Evolutionary conservation across 2,113 vertebrate species (phyloP), one percentile per base, ranked within the genome.

Genomic region (Trematocara variabile): DNA sequence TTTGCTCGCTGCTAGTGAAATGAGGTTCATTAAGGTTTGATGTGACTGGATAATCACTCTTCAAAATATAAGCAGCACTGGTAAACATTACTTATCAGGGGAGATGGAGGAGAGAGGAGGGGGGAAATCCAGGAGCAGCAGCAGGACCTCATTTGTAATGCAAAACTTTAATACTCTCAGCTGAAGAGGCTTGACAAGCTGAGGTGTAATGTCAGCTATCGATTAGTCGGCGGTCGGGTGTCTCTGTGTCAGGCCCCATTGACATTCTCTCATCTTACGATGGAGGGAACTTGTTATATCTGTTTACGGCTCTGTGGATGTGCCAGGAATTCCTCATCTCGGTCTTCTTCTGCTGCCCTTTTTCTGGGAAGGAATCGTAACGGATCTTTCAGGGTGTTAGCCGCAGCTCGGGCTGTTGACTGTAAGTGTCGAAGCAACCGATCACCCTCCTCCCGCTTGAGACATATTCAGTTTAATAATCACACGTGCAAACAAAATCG

Each of bases 181-280:
- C 77, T 79, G 83, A 79, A 60, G 85, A 52, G 55, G 82, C 78
- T 80, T 52, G 86, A 92, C 91, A 30, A 82, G 86, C 60, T 7
- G 80, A 96, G 94, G 93, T 94, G 95, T 96, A 91, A 96, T 94
- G 96, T 96, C 95, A 96, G 92, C 82, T 78, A 96, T 96, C 88
- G 95, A 95, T 93, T 89, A 92, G 95, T 95, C 80, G 48, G 93
- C 83, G 90, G 91, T 91, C 85, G 84, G 79, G 93, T 83, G 91
- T 94, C 93, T 95, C 91, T 6, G 89, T 89, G 93, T 95, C 94
- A 68, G 85, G 54, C 58, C 79, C 65, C 95, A 96, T 96, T 95
- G 95, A 96, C 95, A 93, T 94, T 95, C 94, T 95, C 96, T 96
- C 94, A 75, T 94, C 95, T 97, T 96, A 95, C 96, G 63, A 80